phyloP scores from a whole-genome alignment of 2,113 vertebrate species.

The Mastomys coucha region DNA sequence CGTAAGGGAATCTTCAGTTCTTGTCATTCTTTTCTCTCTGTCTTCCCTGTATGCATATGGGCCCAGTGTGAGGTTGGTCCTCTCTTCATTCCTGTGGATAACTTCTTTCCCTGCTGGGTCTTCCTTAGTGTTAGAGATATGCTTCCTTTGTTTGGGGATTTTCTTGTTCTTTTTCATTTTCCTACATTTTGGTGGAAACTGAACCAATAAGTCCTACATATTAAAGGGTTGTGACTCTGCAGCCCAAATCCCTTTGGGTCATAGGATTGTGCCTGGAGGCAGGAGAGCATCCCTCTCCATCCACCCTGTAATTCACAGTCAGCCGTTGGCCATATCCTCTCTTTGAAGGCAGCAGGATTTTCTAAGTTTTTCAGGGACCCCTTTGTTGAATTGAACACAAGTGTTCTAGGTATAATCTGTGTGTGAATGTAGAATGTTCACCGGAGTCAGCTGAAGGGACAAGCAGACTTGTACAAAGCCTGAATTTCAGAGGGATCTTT shows the following conservation, averaged over 20 bases:
- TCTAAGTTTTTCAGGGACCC: background rate
- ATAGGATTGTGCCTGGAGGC: background rate
- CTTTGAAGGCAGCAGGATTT: background rate
- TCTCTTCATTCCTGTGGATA: background rate
- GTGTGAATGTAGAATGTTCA: slow-evolving; percentile 25
- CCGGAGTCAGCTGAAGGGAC: slow-evolving; percentile 62
- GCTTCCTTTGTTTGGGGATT: background rate
- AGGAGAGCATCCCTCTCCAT: background rate
- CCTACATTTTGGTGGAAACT: background rate
- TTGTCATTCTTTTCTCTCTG: background rate
- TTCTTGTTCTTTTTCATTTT: slow-evolving; percentile 22
- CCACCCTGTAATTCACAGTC: background rate
- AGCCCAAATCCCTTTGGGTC: background rate
- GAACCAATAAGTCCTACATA: background rate
- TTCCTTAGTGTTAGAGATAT: background rate
- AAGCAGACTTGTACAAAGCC: slow-evolving; percentile 51
- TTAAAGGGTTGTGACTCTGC: background rate
- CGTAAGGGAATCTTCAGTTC: background rate
- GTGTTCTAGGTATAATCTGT: background rate
- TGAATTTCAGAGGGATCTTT: slow-evolving; percentile 85
- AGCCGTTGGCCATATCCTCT: background rate
- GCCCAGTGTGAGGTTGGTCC: background rate
- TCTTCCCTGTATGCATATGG: background rate
- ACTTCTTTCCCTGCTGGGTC: background rate
- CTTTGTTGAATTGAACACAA: background rate